phyloP scores from a whole-genome alignment of 1,140 invertebrate species.

The Conus betulinus region DNA sequence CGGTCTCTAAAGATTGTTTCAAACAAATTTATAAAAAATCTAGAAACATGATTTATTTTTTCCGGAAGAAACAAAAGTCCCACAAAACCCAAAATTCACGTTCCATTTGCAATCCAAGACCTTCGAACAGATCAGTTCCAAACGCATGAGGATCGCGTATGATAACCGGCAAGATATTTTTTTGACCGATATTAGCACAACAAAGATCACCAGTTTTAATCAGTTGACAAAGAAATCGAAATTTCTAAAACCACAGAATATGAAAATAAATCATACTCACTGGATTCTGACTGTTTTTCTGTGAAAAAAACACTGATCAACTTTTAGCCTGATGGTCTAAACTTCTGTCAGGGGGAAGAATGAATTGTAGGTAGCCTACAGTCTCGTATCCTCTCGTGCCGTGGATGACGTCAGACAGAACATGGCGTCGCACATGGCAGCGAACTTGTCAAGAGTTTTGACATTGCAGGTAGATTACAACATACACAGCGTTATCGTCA shows the following conservation, averaged over 20 bases:
- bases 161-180: no score
- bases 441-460: neutral
- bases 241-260: neutral
- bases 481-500: no score
- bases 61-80: no score
- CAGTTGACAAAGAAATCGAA: neutral
- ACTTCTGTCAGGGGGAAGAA: neutral
- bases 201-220: no score
- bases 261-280: neutral
- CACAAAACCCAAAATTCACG: no score
- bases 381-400: conserved; percentile 12
- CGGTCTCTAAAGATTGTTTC: no score
- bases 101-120: no score
- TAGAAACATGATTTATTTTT: no score
- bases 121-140: no score
- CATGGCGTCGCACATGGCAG: conserved; percentile 31
- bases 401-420: neutral
- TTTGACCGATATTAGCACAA: no score
- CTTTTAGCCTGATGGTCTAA: neutral
- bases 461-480: conserved; percentile 1
- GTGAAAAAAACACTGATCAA: conserved; percentile 10
- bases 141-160: no score
- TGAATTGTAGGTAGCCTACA: neutral
- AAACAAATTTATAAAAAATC: no score
- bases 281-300: conserved; percentile 33